Conservation (phyloP, 2,888 invertebrate genomes). For the Empis stercorea region DNA sequence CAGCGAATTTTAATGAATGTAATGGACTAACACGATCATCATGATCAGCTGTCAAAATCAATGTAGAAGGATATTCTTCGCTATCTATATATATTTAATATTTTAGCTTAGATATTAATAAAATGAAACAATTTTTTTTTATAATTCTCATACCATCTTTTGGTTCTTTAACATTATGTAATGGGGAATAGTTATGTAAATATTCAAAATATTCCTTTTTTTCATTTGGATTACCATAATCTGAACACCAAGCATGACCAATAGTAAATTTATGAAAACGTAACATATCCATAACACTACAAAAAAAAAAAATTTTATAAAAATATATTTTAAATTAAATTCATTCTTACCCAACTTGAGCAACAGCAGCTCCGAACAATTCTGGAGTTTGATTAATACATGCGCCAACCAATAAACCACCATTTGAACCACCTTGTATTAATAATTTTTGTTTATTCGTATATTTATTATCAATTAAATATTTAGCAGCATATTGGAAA, state of each 20-base stretch:
- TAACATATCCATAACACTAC: conserved; percentile 91
- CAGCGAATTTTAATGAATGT: conserved; percentile 91
- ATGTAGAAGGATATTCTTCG: conserved; percentile 75
- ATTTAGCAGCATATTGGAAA: conserved; percentile 85
- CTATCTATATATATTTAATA: conserved; percentile 21
- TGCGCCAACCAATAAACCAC: conserved; percentile 89
- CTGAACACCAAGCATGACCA: conserved; percentile 91
- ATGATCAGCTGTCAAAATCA: conserved; percentile 94
- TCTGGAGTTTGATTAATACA: conserved; percentile 92
- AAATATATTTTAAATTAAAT: neutral
- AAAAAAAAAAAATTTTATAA: conserved; percentile 11
- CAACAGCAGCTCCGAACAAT: conserved; percentile 82
- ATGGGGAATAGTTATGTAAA: conserved; percentile 76
- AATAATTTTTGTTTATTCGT: conserved; percentile 61
- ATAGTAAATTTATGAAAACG: conserved; percentile 97
- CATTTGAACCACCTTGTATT: conserved; percentile 94
- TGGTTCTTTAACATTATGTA: conserved; percentile 77
- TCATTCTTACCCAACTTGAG: conserved; percentile 82
- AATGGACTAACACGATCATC: conserved; percentile 97
- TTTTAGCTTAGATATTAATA: too few relatives aligned
- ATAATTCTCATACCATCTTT: conserved; percentile 30
- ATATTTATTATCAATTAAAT: conserved; percentile 67
- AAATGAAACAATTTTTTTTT: neutral
- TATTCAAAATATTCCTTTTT: conserved; percentile 72
- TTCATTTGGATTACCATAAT: conserved; percentile 86